Percentiles rank a stretch among this genome's conserved stretches.
These are phyloP conservation scores for Mesitornis unicolor DNA, from an alignment of 2,113 vertebrate species.

Conservation along the genomic window DNA sequence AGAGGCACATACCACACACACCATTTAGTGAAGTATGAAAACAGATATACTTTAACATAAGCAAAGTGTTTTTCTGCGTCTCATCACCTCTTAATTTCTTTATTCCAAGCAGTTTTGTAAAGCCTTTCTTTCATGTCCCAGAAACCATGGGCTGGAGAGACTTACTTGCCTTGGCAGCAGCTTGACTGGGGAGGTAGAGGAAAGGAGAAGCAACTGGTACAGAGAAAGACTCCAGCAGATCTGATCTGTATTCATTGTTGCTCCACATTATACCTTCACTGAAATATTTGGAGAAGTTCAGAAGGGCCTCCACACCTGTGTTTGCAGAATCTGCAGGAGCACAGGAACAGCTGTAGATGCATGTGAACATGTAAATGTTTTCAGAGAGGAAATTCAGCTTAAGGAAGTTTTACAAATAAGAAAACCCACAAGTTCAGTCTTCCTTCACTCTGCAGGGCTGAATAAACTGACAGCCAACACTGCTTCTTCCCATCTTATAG, in stretches of 20 bases:
- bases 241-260: background rate
- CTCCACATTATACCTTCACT: fast-evolving
- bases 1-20: background rate
- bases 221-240: background rate
- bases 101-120: background rate
- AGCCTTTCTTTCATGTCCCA: background rate
- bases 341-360: fast-evolving
- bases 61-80: background rate
- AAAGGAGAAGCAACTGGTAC: background rate
- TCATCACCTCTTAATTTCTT: background rate
- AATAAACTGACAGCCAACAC: background rate
- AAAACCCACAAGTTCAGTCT: background rate
- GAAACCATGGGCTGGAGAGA: background rate
- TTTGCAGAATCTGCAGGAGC: background rate
- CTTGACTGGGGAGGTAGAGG: background rate
- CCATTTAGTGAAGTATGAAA: background rate
- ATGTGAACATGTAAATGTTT: background rate
- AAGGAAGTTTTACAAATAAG: background rate
- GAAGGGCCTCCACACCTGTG: background rate
- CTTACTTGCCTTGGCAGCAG: fast-evolving
- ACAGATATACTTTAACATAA: background rate
- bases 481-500: background rate
- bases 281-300: background rate
- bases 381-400: background rate
- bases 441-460: background rate